Base-by-base conservation (phyloP, 1,140 invertebrate genomes). In the Scylla paramamosain region DNA sequence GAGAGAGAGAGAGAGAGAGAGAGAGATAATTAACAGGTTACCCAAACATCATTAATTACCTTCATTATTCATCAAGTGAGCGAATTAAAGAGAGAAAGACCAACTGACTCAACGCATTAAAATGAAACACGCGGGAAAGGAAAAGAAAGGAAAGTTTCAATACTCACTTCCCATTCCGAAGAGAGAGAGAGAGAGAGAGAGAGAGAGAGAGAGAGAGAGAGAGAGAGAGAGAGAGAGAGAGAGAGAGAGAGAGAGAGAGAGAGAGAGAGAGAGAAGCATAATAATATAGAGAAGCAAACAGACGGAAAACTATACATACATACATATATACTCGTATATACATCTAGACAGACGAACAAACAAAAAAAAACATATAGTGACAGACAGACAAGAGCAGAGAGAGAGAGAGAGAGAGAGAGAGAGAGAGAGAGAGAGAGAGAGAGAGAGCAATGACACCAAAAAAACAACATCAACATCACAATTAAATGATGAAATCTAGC, bases 141-240 rank as follows among this genome's bases (percentile, higher is more conserved):
- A 28, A 82, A 28, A 28, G 77, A 82, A 28, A 25, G 77, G 0
- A 28, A 28, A 82, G 77, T 28, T 20, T 20, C 28, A 28, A 28
- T 28, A 28, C 77, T 28, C 77, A 82, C 8, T 20, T 20, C 28
- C 77, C 1, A 25, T 28, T 25, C 77, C 16, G 77, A 82, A 28
- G 59, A 82, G 77, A 82, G 77, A 82, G 77, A 82, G 77, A 82
- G 77, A 82, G 77, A 82, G 77, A 82, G 77, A 82, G 77, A 82
- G 77, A 82, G 77, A 82, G 77, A 82, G 77, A 82, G 77, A 82
- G 77, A 82, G 77, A 82, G 77, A 82, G 77, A 82, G 77, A 82
- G 77, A 82, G 77, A 82, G 77, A 82, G 77, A 82, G 77, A 82
- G 77, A 82, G 77, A 82, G 77, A 82, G 77, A 82, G 77, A 82